Evolutionary conservation across 2,113 vertebrate species (phyloP).

Genomic region (Rhagologus leucostigma): DNA sequence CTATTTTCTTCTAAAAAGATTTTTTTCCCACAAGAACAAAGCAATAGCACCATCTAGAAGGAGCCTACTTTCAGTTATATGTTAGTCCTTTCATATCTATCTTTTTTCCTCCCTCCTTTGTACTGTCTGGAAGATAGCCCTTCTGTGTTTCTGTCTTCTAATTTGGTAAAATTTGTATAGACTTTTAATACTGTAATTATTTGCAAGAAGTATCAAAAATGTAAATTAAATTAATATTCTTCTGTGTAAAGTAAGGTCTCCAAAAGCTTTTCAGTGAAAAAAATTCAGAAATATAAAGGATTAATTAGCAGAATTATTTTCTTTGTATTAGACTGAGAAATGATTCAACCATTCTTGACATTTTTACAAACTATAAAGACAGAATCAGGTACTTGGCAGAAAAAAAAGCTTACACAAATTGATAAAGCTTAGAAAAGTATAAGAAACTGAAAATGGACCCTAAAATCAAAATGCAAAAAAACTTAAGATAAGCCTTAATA

Average conservation of each 20-base stretch:
- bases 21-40: background rate
- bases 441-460: background rate
- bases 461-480: background rate
- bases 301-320: background rate
- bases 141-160: background rate
- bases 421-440: background rate
- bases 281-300: background rate
- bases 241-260: background rate
- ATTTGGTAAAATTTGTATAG: background rate
- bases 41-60: conserved; percentile 63
- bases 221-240: background rate
- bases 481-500: background rate
- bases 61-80: background rate
- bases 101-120: background rate
- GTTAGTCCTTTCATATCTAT: background rate
- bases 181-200: background rate
- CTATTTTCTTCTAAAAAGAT: background rate
- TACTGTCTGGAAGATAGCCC: background rate
- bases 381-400: background rate
- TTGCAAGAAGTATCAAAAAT: background rate
- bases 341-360: background rate
- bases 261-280: background rate
- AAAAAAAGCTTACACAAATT: background rate
- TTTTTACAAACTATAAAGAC: background rate
- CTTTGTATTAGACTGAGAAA: background rate